Base-by-base conservation (phyloP, 2,113 vertebrate species). In the Vulpes ferrilata region DNA sequence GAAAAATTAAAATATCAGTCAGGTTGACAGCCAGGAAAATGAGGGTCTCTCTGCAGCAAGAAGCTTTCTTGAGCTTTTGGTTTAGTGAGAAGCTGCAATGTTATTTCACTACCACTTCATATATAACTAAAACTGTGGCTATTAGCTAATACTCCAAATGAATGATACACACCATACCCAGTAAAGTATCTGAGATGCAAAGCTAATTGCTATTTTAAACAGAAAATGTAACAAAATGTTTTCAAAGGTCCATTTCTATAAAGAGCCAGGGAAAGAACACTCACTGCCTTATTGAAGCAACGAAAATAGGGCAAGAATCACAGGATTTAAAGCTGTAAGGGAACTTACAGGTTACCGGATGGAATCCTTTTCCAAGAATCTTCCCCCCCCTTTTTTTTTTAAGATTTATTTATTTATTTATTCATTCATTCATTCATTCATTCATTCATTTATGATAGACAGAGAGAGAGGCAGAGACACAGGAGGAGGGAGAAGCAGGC, bases 1-100 rank as follows among this genome's bases (percentile, higher is more conserved):
- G 97, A 98, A 97, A 99, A 98, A 99, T 99, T 98, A 98, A 99
- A 98, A 97, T 99, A 99, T 99, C 99, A 98, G 98, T 99, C 99
- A 99, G 98, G 95, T 1, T 99, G 98, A 98, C 98, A 99, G 98
- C 88, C 69, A 53, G 87, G 97, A 96, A 99, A 99, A 98, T 95
- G 95, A 98, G 98, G 93, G 90, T 90, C 30, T 81, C 79, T 12
- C 22, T 84, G 87, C 22, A 16, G 95, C 4, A 30, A 94, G 96
- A 94, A 95, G 83, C 96, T 65, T 67, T 48, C 71, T 97, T n/a
- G 95, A 98, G 98, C 92, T 92, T 97, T 64, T 62, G 62, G 38
- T 97, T 98, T 95, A 97, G 85, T 32, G 83, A 97, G 78, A 48
- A 90, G 85, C 11, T 25, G 4, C 64, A 64, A 48, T 12, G 82